phyloP scores from a whole-genome alignment of 2,888 invertebrate species.

The Eristalis arbustorum region DNA sequence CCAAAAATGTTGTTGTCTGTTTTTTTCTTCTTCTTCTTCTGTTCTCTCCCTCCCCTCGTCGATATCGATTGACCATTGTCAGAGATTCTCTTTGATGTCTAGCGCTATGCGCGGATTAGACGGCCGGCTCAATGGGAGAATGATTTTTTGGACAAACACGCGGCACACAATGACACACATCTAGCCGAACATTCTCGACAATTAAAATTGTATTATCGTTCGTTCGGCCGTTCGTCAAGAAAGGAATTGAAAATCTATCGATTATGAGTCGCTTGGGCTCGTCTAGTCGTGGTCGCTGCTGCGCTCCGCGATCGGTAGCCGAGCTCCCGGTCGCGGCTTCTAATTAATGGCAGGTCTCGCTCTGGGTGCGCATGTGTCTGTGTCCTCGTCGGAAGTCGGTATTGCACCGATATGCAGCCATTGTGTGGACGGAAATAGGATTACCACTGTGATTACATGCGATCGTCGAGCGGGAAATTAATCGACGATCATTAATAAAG shows the following conservation, averaged over 20 bases:
- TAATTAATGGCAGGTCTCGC: slow-evolving; percentile 29
- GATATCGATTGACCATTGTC: slow-evolving; percentile 58
- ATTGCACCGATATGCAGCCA: slow-evolving; percentile 12
- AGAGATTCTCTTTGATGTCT: slow-evolving; percentile 48
- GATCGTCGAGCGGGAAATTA: slow-evolving; percentile 28
- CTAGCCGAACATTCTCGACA: slow-evolving; percentile 36
- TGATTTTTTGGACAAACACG: slow-evolving; percentile 53
- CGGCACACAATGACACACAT: slow-evolving; percentile 31
- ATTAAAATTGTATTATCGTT: slow-evolving; percentile 53
- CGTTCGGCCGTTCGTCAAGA: neutral
- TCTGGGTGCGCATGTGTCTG: neutral
- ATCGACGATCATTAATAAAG: slow-evolving; percentile 37
- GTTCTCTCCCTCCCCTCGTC: neutral
- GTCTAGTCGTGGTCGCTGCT: neutral
- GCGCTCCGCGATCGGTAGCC: neutral
- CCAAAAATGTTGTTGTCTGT: neutral
- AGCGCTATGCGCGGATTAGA: slow-evolving; percentile 46
- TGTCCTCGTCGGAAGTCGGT: slow-evolving; percentile 11
- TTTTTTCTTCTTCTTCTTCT: slow-evolving; percentile 13
- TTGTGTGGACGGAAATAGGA: slow-evolving; percentile 35
- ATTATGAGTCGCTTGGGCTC: slow-evolving; percentile 14
- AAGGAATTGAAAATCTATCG: slow-evolving; percentile 35
- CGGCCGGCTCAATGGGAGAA: slow-evolving; percentile 32
- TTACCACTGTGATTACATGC: slow-evolving; percentile 30
- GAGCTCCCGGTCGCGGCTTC: neutral